phyloP scores from a whole-genome alignment of 2,797 vertebrate species.

The Cossypha caffra region DNA sequence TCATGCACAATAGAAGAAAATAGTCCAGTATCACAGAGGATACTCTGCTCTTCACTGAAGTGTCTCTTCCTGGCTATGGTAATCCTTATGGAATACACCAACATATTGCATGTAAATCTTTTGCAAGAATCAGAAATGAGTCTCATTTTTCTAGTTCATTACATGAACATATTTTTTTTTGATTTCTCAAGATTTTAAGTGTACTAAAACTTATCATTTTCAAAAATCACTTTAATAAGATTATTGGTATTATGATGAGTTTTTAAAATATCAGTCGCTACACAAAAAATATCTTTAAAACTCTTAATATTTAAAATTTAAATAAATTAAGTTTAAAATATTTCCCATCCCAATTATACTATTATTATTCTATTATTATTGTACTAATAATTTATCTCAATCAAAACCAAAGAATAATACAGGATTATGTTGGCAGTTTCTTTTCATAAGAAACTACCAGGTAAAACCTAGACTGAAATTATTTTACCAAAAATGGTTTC shows the following conservation, averaged over 20 bases:
- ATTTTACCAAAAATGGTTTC: not conserved
- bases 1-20: not conserved
- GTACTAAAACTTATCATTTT: not conserved
- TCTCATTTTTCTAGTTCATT: not conserved
- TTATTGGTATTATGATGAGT: not conserved
- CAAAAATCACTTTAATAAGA: not conserved
- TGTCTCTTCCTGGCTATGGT: not conserved
- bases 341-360: not conserved
- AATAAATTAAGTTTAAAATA: not conserved
- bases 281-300: not conserved
- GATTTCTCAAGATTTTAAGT: not conserved
- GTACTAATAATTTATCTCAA: not conserved
- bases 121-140: not conserved
- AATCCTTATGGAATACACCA: not conserved
- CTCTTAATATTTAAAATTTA: not conserved
- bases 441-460: not conserved
- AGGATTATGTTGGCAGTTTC: not conserved
- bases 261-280: not conserved
- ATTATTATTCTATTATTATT: not conserved
- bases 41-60: not conserved
- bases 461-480: not conserved
- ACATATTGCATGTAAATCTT: not conserved
- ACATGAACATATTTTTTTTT: not conserved
- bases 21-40: not conserved
- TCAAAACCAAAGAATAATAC: not conserved